Base-by-base conservation (phyloP, 1,140 invertebrate genomes). In the Drosophila tropicalis region DNA sequence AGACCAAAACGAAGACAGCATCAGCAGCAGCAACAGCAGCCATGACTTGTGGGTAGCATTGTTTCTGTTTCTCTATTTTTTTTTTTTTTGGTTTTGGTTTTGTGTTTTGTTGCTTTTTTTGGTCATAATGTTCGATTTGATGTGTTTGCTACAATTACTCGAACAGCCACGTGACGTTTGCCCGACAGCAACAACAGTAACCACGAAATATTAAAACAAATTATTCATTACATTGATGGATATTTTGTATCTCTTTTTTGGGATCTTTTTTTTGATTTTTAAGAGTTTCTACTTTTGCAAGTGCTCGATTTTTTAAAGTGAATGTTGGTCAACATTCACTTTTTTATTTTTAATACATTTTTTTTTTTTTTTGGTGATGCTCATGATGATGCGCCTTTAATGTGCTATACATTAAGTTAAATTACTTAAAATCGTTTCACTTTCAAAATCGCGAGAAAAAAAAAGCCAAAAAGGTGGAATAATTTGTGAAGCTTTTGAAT, bases 241-340 rank as follows among this genome's bases (percentile, higher is more conserved):
- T 76, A 68, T 56, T 22, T 25, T 65, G 67, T 55, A 76, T 61
- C 25, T 47, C 19, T 17, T 22, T 41, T 3, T 36, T 39, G 19
- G 19, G 19, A 22, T 22, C 2, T 22, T 22, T 34, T 34, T 68
- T 32, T n/a, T 36, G 54, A 29, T 60, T 76, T 67, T 22, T 29
- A 19, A 40, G 25, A 41, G 39, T 57, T 36, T 39, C 19, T 34
- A 12, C 75, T 76, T 76, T 76, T 36, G 65, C 73, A 72, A 83
- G 54, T 82, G 79, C 79, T 82, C 79, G 79, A 82, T 78, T 77
- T 84, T 84, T 80, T 69, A 56, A 78, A 85, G 81, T 85, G 81
- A 85, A 85, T 76, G 77, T 76, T 85, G 67, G 57, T 62, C 81
- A 85, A 81, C 73, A 85, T 85, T 85, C 74, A 85, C 81, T 80